Evolutionary conservation across 2,888 invertebrate genomes (phyloP), one percentile per base, ranked within the genome.

Genomic region (Celastrina argiolus): DNA sequence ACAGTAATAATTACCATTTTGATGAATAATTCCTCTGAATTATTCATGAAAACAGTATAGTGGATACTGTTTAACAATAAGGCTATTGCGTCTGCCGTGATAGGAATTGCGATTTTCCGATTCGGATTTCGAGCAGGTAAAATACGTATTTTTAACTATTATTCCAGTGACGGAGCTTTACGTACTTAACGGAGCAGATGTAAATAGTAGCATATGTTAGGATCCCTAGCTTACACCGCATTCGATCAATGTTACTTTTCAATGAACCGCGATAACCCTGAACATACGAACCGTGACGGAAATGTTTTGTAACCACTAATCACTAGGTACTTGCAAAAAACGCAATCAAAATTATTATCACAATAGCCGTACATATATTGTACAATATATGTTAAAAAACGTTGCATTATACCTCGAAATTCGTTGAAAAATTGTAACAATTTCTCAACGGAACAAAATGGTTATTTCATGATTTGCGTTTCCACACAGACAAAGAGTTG

Each of bases 401-500:
- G 12, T 51, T 51, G 51, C 51, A 51, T 3, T 51, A 26, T 22
- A 51, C 26, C 26, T 22, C 18, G 34, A 34, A 59, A 34, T 16
- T 59, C 61, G 61, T 36, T 22, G 18, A 36, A 59, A 31, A 59
- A 18, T 31, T 58, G 16, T 8, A 31, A 61, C 61, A 18, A 36
- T 36, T 71, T 41, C 69, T 69, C 77, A 81, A 79, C 82, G 82
- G 81, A 81, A 83, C 78, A 79, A 76, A 77, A 78, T 82, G 78
- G 80, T 82, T 83, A 81, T 74, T 74, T 69, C 72, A 70, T 77
- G 75, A 74, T 76, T 80, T 72, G 76, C 73, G 78, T 79, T 79
- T 78, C 77, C 80, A 78, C 76, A 74, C 81, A 80, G 79, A 83
- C 82, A 82, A 83, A 81, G 84, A 78, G 81, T 79, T 75, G 68